These are phyloP conservation scores for Campylomormyrus numenius DNA, from an alignment of 2,113 vertebrate species.

Conservation along the genomic window DNA sequence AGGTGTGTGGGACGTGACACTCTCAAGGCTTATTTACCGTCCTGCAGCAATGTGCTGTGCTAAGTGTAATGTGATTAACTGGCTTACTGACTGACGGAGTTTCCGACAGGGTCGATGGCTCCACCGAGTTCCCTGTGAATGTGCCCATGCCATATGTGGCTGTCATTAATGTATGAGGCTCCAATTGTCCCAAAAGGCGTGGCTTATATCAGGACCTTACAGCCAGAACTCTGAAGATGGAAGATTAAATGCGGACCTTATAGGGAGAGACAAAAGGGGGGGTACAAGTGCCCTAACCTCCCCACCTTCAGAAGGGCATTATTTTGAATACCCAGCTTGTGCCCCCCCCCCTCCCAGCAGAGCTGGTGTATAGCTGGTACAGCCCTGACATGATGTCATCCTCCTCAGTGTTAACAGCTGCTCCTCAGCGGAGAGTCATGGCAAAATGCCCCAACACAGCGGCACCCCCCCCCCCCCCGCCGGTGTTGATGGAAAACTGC, in stretches of 20 bases:
- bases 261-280: not conserved
- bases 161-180: not conserved
- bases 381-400: not conserved
- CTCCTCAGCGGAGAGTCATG: slow-evolving; percentile 68
- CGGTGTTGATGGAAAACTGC: slow-evolving; percentile 63
- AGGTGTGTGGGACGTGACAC: not conserved
- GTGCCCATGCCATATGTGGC: not conserved
- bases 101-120: not conserved
- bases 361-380: not conserved
- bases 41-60: not conserved
- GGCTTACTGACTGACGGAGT: not conserved
- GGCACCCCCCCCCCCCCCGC: slow-evolving; percentile 51
- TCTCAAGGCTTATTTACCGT: not conserved
- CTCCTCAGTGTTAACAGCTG: slow-evolving; percentile 42
- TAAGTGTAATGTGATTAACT: not conserved
- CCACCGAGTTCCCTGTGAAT: not conserved
- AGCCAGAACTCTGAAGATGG: not conserved
- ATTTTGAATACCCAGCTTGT: not conserved
- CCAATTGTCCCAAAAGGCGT: not conserved
- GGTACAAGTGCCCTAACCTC: not conserved
- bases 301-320: not conserved
- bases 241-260: not conserved
- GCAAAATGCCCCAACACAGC: slow-evolving; percentile 73
- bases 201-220: not conserved
- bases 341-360: not conserved